Evolutionary conservation across 1,140 invertebrate genomes (phyloP).

Genomic region (Gonatopus flavifemur): DNA sequence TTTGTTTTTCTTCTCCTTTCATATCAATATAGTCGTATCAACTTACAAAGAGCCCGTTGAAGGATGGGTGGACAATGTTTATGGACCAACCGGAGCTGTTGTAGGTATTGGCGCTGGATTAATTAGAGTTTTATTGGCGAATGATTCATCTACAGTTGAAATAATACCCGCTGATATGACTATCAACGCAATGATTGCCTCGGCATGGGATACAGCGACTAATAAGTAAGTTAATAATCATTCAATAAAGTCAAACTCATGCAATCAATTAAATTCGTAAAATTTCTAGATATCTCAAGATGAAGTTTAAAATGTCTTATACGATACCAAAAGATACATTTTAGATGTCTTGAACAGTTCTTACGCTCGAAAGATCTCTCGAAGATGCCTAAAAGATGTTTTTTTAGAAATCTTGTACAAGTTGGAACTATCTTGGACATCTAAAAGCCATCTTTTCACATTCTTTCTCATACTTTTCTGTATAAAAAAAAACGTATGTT

Average conservation of each 20-base stretch:
- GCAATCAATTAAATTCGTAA: too few relatives aligned
- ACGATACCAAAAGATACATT: too few relatives aligned
- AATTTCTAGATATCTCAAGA: too few relatives aligned
- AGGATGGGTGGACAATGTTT: conserved; percentile 82
- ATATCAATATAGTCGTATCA: conserved; percentile 71
- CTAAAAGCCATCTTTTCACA: background rate
- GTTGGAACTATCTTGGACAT: too few relatives aligned
- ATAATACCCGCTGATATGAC: conserved; percentile 79
- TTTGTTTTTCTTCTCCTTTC: too few relatives aligned
- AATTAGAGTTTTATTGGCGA: conserved; percentile 66
- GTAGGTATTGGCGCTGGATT: conserved; percentile 65
- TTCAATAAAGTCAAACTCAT: too few relatives aligned
- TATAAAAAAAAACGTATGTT: too few relatives aligned
- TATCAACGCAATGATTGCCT: conserved; percentile 74
- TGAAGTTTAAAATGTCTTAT: background rate
- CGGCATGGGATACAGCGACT: conserved; percentile 63
- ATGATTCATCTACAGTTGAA: conserved; percentile 64
- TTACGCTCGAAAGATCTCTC: too few relatives aligned
- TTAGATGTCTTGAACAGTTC: too few relatives aligned
- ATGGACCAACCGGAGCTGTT: conserved; percentile 69
- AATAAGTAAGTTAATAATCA: too few relatives aligned
- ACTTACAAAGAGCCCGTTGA: conserved; percentile 69
- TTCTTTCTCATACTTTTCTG: background rate
- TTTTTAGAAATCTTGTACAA: too few relatives aligned
- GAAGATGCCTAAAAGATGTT: too few relatives aligned